A percentile compares a stretch with the other conserved stretches of the same genome.
These are phyloP conservation scores for Nasua narica DNA, from an alignment of 2,797 vertebrate genomes.

Conservation along the genomic window DNA sequence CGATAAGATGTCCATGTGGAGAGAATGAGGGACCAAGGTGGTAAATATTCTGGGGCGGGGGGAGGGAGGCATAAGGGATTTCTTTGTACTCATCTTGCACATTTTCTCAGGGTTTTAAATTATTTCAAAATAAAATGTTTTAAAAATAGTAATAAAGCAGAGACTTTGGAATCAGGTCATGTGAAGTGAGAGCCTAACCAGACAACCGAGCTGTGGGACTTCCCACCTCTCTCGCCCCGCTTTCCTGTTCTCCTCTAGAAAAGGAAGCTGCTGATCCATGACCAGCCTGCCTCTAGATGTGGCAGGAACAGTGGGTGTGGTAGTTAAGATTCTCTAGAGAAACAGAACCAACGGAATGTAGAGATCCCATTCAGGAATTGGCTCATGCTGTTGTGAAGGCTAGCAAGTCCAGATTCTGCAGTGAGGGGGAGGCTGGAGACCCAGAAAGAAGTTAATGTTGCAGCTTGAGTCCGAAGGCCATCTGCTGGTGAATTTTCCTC, in stretches of 20 bases:
- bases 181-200: not conserved
- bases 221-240: not conserved
- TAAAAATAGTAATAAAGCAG: not conserved
- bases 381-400: not conserved
- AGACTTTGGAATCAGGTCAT: not conserved
- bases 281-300: not conserved
- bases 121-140: not conserved
- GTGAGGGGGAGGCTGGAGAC: not conserved
- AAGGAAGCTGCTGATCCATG: not conserved
- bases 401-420: not conserved
- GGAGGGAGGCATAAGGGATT: too few relatives aligned
- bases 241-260: not conserved
- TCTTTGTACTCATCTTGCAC: not conserved
- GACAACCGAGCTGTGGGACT: not conserved
- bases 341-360: not conserved
- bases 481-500: too few relatives aligned
- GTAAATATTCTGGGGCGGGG: too few relatives aligned
- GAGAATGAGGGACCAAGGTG: not conserved
- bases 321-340: not conserved
- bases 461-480: not conserved
- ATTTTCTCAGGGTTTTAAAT: not conserved
- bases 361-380: not conserved
- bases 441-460: not conserved
- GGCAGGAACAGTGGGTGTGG: not conserved
- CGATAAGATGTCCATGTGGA: accelerated